Base-by-base conservation (phyloP, 2,888 invertebrate species). In the Eupithecia insigniata region DNA sequence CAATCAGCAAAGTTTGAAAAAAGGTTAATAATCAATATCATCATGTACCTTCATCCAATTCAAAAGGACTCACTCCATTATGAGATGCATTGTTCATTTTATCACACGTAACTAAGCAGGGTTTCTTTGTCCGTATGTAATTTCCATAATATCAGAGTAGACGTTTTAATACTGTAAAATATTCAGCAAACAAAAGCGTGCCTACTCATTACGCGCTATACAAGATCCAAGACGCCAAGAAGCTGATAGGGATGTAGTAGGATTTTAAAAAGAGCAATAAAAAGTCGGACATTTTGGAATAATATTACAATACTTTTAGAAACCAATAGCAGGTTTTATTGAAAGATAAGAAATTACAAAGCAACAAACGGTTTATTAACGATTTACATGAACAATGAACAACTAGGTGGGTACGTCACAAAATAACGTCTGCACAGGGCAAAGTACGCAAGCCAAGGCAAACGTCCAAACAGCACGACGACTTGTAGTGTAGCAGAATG, bases 171-270 rank as follows among this genome's bases (percentile, higher is more conserved):
- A 67, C 65, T 60, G 67, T 73, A 66, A 66, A 74, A 69, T 69
- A 68, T 74, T 74, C 66, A 66, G 71, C 34, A 62, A 74, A 74
- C 71, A 74, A 69, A 70, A 58, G 69, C 51, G 43, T 62, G 61
- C 65, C 67, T 73, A 30, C 67, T 70, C 70, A 73, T 73, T 68
- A 73, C 73, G 67, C 34, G 46, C 67, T 39, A 70, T 73, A 68
- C 70, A 75, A 72, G 79, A 75, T 73, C 80, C 78, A 80, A 76
- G 81, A 79, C 80, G 78, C 83, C 72, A 67, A 72, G 61, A 43
- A 71, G 67, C 28, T 18, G 2, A 26, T 72, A 72, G 71, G 67
- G 67, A 36, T 62, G 66, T 30, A 5, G 32, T 32, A 8, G 12
- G 51, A 51, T 26, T 22, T 12, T 69, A 16, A 46, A 70, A 62